Evolutionary conservation across 2,113 vertebrate species (phyloP).

Genomic region (Mugil cephalus): DNA sequence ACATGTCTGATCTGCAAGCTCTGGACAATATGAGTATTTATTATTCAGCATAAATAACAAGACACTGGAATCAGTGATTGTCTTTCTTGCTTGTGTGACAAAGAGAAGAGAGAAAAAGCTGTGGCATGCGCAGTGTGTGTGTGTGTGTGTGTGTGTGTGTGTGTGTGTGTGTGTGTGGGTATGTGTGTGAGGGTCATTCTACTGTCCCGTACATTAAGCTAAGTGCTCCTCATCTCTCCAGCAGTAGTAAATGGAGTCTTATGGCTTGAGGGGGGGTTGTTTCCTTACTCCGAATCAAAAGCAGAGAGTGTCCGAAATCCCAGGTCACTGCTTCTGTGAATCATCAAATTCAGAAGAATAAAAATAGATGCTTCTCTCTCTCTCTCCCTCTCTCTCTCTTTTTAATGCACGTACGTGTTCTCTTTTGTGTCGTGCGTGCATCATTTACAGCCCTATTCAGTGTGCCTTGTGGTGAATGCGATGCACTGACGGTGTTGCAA

Average conservation of each 20-base stretch:
- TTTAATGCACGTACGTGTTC: conserved; percentile 15
- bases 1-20: conserved; percentile 8
- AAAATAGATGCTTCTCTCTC: conserved; percentile 51
- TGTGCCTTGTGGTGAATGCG: conserved; percentile 30
- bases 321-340: conserved; percentile 75
- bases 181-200: conserved; percentile 54
- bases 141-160: conserved; percentile 33
- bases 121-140: conserved; percentile 30
- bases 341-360: conserved; percentile 72
- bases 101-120: conserved; percentile 6
- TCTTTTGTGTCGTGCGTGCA: conserved; percentile 35
- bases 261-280: conserved; percentile 60
- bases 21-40: no score
- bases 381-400: conserved; percentile 27
- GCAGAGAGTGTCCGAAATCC: conserved; percentile 64
- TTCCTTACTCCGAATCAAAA: conserved; percentile 69
- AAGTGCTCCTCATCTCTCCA: conserved; percentile 84
- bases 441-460: conserved; percentile 35
- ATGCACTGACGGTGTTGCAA: conserved; percentile 31
- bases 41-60: conserved; percentile 1
- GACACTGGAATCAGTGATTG: background rate
- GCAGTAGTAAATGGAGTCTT: conserved; percentile 79
- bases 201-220: conserved; percentile 83
- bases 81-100: conserved; percentile 21
- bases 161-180: conserved; percentile 28